Evolutionary conservation across 2,888 invertebrate genomes (phyloP), one percentile per base, ranked within the genome.

Genomic region (Leptopilina syphax): DNA sequence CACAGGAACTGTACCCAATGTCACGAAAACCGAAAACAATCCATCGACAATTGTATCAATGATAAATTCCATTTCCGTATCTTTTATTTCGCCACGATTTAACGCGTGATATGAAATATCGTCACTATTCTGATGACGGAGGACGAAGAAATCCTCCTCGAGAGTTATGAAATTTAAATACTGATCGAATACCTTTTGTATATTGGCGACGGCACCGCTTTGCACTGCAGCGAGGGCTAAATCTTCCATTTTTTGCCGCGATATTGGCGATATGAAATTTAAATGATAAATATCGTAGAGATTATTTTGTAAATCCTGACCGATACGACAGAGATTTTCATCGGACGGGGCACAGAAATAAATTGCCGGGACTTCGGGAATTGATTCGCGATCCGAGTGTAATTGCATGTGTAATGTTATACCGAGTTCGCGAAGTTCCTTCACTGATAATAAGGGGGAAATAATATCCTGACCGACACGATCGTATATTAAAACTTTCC

Each of bases 301-400:
- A 60, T 97, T 96, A 92, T 96, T 97, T 84, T 96, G 96, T 78
- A 97, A 93, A 91, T 97, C 98, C 92, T 98, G 97, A 83, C 97
- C 96, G 84, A 99, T 98, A 84, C 98, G 94, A 70, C 96, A 97
- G 65, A 99, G 94, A 92, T 99, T 99, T 91, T 99, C 99, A 89
- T 98, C 98, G 12, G 97, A 96, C 3, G 99, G 99, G 84, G 97
- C 95, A 92, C 99, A 98, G 92, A 99, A 99, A 92, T 99, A 99
- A 63, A 99, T 96, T 0, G 98, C 99, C 73, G 99, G 99, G 2
- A 99, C 99, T 93, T 99, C 99, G 7, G 99, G 98, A 88, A 99
- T 98, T n/a, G 96, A 94, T 91, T 97, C 97, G 81, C 97, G 94
- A 90, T 97, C 96, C 8, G 97, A 96, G 92, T 97, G 97, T 77